These are phyloP conservation scores for Oryctes rhinoceros DNA, from an alignment of 1,140 invertebrate genomes.

Conservation along the genomic window DNA sequence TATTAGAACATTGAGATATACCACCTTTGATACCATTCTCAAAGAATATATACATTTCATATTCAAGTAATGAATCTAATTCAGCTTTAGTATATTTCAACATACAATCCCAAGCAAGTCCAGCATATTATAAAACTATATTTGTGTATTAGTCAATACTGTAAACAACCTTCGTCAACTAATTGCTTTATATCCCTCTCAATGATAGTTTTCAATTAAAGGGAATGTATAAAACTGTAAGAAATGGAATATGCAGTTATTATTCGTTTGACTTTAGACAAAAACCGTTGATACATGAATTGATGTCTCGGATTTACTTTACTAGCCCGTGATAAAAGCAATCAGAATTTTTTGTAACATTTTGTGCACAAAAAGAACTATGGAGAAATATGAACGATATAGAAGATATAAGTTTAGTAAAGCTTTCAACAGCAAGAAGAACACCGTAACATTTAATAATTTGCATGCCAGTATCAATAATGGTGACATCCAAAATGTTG, in stretches of 20 bases:
- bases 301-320: constrained; percentile 26
- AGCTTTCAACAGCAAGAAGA: constrained; percentile 24
- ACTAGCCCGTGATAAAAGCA: too few relatives aligned
- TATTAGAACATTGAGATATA: too few relatives aligned
- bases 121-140: too few relatives aligned
- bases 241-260: constrained; percentile 31
- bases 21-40: too few relatives aligned
- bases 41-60: too few relatives aligned
- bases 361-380: constrained; percentile 28
- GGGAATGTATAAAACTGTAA: constrained; percentile 31
- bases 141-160: constrained; percentile 25
- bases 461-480: constrained; percentile 28
- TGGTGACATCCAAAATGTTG: constrained; percentile 23
- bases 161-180: constrained; percentile 30
- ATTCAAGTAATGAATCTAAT: too few relatives aligned
- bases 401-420: constrained; percentile 32
- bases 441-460: constrained; percentile 21
- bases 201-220: constrained; percentile 29
- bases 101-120: too few relatives aligned
- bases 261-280: too few relatives aligned
- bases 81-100: too few relatives aligned
- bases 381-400: constrained; percentile 29
- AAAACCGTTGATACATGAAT: too few relatives aligned
- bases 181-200: constrained; percentile 22
- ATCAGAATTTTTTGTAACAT: constrained; percentile 14